These are phyloP conservation scores for Pachypanchax playfairii DNA, from an alignment of 2,113 vertebrate species.

Conservation along the genomic window DNA sequence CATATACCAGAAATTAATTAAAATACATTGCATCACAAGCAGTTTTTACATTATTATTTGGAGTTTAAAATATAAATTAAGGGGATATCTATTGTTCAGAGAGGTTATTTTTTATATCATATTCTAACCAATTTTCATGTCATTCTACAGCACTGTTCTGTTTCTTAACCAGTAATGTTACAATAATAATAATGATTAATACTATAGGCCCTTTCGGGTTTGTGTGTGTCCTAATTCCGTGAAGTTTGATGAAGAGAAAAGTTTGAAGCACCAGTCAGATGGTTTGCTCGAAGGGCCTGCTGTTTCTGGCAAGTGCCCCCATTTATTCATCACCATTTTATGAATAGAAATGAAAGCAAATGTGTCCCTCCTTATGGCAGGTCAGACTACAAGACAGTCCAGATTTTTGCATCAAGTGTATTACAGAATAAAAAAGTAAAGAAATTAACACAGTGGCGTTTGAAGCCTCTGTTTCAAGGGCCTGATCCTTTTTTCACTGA, in stretches of 20 bases:
- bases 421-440: constrained; percentile 38
- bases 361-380: constrained; percentile 48
- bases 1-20: too few species aligned
- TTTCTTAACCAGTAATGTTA: neutral
- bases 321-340: constrained; percentile 37
- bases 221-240: neutral
- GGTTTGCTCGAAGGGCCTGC: constrained; percentile 43
- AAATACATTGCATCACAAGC: too few species aligned
- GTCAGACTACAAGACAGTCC: constrained; percentile 42
- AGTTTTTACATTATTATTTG: too few species aligned
- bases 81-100: too few species aligned
- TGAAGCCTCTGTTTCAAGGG: constrained; percentile 55
- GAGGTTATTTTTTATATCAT: too few species aligned
- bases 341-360: constrained; percentile 50
- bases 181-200: too few species aligned
- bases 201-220: neutral
- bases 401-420: constrained; percentile 34
- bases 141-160: neutral
- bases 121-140: too few species aligned
- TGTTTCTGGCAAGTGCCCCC: constrained; percentile 43
- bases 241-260: constrained; percentile 10
- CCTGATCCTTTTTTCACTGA: constrained; percentile 56
- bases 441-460: constrained; percentile 44
- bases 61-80: too few species aligned
- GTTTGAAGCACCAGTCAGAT: constrained; percentile 38